phyloP scores from a whole-genome alignment of 1,140 invertebrate species.

The Anastrepha ludens region DNA sequence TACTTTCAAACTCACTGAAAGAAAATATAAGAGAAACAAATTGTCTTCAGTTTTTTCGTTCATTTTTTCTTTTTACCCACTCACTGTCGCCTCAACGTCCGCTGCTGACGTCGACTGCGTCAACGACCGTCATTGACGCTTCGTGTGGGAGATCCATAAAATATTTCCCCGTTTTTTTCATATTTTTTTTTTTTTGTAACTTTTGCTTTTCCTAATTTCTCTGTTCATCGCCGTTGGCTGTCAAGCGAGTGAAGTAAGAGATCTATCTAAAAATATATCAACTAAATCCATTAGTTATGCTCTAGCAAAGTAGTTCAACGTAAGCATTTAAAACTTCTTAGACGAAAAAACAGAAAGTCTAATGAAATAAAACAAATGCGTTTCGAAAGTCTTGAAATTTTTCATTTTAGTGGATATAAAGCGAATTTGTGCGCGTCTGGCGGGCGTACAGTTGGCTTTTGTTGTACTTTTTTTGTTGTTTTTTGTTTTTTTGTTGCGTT shows the following conservation, averaged over 20 bases:
- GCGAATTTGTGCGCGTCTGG: not conserved
- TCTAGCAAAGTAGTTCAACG: conserved; percentile 52
- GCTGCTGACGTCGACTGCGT: not conserved
- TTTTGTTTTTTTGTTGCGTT: not conserved
- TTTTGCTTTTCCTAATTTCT: not conserved
- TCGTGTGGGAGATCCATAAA: conserved; percentile 42
- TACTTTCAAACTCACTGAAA: no score
- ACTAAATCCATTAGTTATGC: conserved; percentile 52
- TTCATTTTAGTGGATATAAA: not conserved
- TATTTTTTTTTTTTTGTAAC: conserved; percentile 2
- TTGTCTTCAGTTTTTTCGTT: not conserved
- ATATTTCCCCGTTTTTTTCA: not conserved
- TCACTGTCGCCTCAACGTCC: not conserved
- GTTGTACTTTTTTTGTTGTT: not conserved
- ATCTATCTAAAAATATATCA: conserved; percentile 52
- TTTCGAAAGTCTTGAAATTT: conserved; percentile 43
- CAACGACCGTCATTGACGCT: not conserved
- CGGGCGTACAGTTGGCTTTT: not conserved
- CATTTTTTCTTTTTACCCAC: not conserved
- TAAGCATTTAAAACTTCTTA: conserved; percentile 42
- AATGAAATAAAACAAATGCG: conserved; percentile 16
- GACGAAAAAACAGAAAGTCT: not conserved
- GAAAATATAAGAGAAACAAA: not conserved
- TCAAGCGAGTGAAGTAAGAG: conserved; percentile 51
- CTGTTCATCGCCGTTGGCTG: not conserved